These are phyloP conservation scores for Hylia prasina DNA, from an alignment of 2,113 vertebrate genomes.

Conservation along the genomic window DNA sequence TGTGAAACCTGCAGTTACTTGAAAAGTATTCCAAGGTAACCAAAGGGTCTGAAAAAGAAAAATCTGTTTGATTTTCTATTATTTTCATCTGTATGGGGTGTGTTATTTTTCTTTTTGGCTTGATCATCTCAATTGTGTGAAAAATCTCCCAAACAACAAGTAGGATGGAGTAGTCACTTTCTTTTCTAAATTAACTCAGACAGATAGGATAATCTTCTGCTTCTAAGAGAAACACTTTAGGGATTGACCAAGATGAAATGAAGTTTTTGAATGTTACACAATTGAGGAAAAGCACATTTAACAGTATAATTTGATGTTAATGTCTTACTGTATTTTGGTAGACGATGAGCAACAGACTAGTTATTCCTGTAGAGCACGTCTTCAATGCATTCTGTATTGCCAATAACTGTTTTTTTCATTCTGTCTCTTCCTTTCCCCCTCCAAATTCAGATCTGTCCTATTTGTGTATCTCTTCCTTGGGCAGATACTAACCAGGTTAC, in stretches of 20 bases:
- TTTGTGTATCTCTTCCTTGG: conserved; percentile 82
- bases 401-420: background rate
- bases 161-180: background rate
- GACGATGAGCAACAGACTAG: background rate
- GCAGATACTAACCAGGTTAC: conserved; percentile 80
- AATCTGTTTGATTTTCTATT: background rate
- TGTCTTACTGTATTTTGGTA: background rate
- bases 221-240: background rate
- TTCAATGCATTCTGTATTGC: background rate
- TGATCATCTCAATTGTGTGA: background rate
- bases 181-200: background rate
- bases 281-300: background rate
- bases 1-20: background rate
- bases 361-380: background rate
- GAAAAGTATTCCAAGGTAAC: background rate
- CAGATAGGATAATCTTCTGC: background rate
- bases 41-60: background rate
- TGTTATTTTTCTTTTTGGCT: background rate
- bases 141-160: background rate
- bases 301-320: background rate
- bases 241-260: background rate
- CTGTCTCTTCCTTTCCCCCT: conserved; percentile 2
- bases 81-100: background rate
- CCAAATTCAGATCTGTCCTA: conserved; percentile 80
- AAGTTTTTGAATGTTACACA: background rate